These are phyloP conservation scores for Dicyema japonicum DNA, from an alignment of 1,140 invertebrate genomes.

Conservation along the genomic window DNA sequence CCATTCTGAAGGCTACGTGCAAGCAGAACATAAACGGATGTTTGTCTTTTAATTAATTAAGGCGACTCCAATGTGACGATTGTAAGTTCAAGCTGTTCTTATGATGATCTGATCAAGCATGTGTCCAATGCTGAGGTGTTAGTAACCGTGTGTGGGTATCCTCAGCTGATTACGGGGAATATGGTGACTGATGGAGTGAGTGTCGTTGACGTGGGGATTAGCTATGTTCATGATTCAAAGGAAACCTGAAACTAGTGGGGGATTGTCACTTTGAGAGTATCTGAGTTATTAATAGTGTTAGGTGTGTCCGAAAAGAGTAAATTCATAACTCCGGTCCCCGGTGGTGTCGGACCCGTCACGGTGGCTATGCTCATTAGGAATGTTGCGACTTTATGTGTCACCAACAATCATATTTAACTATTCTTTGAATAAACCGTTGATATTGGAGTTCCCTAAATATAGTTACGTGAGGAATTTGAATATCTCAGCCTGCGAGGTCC, in stretches of 20 bases:
- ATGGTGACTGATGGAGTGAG: constrained; percentile 58
- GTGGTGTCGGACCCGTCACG: constrained; percentile 87
- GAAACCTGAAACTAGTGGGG: constrained; percentile 40
- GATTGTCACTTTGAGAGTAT: constrained; percentile 44
- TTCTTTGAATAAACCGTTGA: no score
- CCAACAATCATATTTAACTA: no score
- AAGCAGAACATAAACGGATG: constrained; percentile 33
- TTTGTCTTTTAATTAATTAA: no score
- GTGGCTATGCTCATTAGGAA: constrained; percentile 89
- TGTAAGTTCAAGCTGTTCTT: not conserved
- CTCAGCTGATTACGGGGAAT: constrained; percentile 38
- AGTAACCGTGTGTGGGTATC: constrained; percentile 40
- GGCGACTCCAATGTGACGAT: constrained; percentile 25
- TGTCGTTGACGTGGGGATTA: constrained; percentile 55
- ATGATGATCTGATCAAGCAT: not conserved
- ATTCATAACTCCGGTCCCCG: constrained; percentile 75
- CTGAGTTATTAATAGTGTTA: constrained; percentile 6
- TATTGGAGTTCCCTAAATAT: no score
- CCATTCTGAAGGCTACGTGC: constrained; percentile 33
- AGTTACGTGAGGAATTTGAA: no score
- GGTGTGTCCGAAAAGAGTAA: constrained; percentile 38
- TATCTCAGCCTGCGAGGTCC: no score
- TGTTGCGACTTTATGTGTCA: no score
- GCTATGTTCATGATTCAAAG: constrained; percentile 29
- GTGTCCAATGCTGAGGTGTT: constrained; percentile 42